Evolutionary conservation across 2,797 vertebrate genomes (phyloP).

Genomic region (Cyclopterus lumpus): DNA sequence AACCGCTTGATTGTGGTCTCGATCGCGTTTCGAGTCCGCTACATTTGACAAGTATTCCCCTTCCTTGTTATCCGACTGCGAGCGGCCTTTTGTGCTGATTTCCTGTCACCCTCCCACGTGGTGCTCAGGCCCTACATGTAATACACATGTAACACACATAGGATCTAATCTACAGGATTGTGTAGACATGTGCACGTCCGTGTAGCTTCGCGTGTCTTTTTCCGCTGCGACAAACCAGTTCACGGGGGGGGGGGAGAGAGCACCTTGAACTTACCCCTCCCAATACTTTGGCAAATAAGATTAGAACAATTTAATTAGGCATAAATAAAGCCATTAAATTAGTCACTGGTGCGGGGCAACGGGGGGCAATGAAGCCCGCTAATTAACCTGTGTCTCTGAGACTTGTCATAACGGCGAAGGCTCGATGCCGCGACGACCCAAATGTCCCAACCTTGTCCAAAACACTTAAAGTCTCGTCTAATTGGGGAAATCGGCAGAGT

Average conservation of each 20-base stretch:
- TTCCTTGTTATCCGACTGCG: conserved; percentile 31
- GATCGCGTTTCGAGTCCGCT: conserved; percentile 26
- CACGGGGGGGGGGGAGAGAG: conserved; percentile 41
- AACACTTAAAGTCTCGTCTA: conserved; percentile 72
- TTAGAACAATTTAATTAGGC: conserved; percentile 82
- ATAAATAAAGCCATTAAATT: conserved; percentile 81
- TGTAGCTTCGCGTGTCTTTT: too few relatives aligned
- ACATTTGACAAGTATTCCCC: conserved; percentile 42
- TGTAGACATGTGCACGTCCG: too few relatives aligned
- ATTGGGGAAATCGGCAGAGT: conserved; percentile 52
- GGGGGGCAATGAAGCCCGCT: conserved; percentile 72
- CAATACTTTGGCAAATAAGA: conserved; percentile 80
- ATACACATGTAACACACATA: too few relatives aligned
- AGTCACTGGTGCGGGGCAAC: conserved; percentile 69
- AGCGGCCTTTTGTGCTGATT: background rate
- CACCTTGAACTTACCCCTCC: conserved; percentile 75
- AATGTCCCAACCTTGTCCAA: conserved; percentile 72
- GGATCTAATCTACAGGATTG: conserved; percentile 23
- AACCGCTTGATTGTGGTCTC: conserved; percentile 48
- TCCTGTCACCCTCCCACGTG: too few relatives aligned
- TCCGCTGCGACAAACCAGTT: conserved; percentile 48
- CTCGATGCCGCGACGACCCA: conserved; percentile 63
- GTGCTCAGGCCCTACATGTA: background rate
- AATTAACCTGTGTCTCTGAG: conserved; percentile 80
- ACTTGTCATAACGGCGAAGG: conserved; percentile 63